Evolutionary conservation across 2,888 invertebrate species (phyloP), one percentile per base, ranked within the genome.

Genomic region (Drymonia ruficornis): DNA sequence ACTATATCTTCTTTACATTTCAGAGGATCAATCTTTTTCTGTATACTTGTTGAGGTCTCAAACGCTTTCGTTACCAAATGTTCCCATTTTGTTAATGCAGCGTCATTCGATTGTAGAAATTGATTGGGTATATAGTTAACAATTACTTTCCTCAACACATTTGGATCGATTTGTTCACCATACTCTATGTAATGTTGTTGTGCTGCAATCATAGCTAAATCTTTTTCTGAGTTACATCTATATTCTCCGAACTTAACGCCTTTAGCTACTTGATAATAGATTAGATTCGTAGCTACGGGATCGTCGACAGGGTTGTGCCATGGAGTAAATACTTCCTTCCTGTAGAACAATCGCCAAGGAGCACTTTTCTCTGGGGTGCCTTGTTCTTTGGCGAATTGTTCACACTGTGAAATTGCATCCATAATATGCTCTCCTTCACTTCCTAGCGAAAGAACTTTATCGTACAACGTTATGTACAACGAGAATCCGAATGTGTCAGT

Each of bases 321-420:
- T 0, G 98, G 97, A 19, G 96, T 94, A 83, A 98, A 98, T 55
- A 99, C 96, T 93, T 99, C 99, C 90, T 96, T 96, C 50, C 97
- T 93, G 81, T 97, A 95, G 85, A 97, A 97, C 48, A 98, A 84
- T 68, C 96, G 94, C 98, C 98, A 99, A 0, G 97, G 96, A 5
- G 97, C 97, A 75, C 95, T 96, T 68, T 96, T 94, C 81, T 98
- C 98, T 53, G 96, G 95, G 2, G 95, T 95, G 0, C 98, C 97
- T 81, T 97, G 96, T 84, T 98, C 98, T 86, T 96, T 98, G 28
- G 98, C 96, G 83, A 97, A 98, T 81, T 99, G 98, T 83, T 99
- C 99, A 84, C 98, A 98, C 83, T 98, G 98, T 0, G 98, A 98
- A 74, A 99, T 96, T 0, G 98, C 99, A 87, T 99, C 99, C 96